Percentiles rank a stretch among this genome's conserved stretches.
phyloP scores from a whole-genome alignment of 2,113 vertebrate genomes.

The Hippopotamus amphibius region DNA sequence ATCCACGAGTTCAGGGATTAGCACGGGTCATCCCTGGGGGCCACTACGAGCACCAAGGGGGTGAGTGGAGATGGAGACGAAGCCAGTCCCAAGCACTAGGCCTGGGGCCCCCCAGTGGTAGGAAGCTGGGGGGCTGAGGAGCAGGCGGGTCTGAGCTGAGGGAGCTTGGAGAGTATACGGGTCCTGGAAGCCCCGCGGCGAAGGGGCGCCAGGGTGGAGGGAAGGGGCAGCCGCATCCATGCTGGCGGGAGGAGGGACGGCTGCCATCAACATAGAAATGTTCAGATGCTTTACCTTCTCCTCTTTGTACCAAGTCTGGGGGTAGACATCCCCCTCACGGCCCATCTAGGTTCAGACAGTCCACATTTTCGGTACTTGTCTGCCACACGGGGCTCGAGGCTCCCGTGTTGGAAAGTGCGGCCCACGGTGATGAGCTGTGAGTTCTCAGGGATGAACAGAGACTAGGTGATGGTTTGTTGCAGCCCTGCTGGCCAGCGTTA shows the following conservation, averaged over 20 bases:
- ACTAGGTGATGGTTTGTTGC: neutral
- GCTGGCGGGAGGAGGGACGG: too few relatives aligned
- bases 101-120: neutral
- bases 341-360: neutral
- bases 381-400: neutral
- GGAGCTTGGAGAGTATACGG: neutral
- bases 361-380: neutral
- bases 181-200: neutral
- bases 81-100: neutral
- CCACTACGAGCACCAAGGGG: neutral
- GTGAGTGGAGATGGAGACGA: neutral
- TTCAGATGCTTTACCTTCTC: neutral
- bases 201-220: neutral
- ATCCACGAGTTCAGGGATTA: neutral
- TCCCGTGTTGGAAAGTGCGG: neutral
- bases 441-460: neutral
- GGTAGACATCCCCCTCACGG: neutral
- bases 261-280: neutral
- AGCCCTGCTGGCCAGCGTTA: neutral
- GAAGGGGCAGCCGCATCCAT: neutral
- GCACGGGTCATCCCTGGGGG: neutral
- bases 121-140: neutral
- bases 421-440: neutral
- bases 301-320: neutral
- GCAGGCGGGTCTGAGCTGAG: neutral